phyloP scores from a whole-genome alignment of 1,140 invertebrate genomes.

The Ephestia elutella region DNA sequence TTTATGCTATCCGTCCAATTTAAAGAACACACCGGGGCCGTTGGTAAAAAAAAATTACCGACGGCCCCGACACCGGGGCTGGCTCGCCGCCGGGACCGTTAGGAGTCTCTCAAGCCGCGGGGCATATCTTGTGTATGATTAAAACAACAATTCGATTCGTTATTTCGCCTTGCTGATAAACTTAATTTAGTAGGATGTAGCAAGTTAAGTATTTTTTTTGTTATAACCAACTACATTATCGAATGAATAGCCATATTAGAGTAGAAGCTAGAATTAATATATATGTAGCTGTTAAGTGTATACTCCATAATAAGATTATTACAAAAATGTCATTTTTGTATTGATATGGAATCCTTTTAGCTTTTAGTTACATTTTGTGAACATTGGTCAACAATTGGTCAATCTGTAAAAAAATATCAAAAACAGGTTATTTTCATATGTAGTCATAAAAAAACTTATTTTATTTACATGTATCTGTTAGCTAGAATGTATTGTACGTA shows the following conservation, averaged over 20 bases:
- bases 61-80: no score
- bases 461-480: background rate
- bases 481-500: background rate
- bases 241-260: conserved; percentile 10
- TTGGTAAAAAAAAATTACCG: no score
- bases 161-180: background rate
- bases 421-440: background rate
- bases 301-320: conserved; percentile 1
- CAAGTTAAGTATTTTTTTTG: background rate
- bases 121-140: no score
- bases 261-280: background rate
- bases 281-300: background rate
- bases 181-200: background rate
- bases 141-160: no score
- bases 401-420: no score
- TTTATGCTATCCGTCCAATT: no score
- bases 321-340: background rate
- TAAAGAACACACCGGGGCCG: no score
- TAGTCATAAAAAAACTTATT: background rate
- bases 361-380: no score
- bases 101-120: no score
- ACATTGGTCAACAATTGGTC: no score
- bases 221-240: background rate
- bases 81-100: no score
- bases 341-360: background rate